These are phyloP conservation scores for Apis laboriosa DNA, from an alignment of 1,140 invertebrate species.

Conservation along the genomic window DNA sequence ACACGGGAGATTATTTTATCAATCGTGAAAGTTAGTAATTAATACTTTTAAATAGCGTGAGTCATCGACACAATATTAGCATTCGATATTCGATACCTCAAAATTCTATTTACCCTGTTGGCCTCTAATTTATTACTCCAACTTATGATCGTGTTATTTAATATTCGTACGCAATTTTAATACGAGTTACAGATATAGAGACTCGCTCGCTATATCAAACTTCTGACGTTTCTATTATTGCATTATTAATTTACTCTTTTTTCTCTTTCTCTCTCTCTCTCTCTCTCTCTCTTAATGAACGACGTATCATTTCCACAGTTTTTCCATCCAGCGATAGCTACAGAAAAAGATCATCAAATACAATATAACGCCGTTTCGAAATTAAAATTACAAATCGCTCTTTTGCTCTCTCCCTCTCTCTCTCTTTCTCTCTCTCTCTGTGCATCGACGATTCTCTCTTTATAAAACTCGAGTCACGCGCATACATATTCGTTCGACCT, in stretches of 20 bases:
- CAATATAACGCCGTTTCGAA: too few species aligned
- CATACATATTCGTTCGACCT: too few species aligned
- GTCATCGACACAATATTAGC: background rate
- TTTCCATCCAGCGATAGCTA: background rate
- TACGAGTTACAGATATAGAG: too few species aligned
- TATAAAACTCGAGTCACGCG: background rate
- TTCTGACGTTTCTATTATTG: too few species aligned
- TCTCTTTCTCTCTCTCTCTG: too few species aligned
- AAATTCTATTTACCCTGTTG: background rate
- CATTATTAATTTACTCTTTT: too few species aligned
- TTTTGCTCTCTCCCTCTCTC: too few species aligned
- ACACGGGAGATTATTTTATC: background rate
- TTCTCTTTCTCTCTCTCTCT: too few species aligned
- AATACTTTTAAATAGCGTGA: slow-evolving; percentile 19
- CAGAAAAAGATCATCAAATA: too few species aligned
- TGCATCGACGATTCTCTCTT: background rate
- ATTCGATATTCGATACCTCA: background rate
- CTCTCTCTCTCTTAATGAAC: too few species aligned
- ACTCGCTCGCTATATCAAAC: too few species aligned
- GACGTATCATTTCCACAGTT: too few species aligned
- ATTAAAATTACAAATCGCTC: background rate
- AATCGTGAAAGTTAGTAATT: slow-evolving; percentile 40
- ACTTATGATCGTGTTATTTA: background rate
- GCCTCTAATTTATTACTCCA: background rate
- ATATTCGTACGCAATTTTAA: background rate